phyloP scores from a whole-genome alignment of 2,113 vertebrate genomes.

The Scartelaos histophorus region DNA sequence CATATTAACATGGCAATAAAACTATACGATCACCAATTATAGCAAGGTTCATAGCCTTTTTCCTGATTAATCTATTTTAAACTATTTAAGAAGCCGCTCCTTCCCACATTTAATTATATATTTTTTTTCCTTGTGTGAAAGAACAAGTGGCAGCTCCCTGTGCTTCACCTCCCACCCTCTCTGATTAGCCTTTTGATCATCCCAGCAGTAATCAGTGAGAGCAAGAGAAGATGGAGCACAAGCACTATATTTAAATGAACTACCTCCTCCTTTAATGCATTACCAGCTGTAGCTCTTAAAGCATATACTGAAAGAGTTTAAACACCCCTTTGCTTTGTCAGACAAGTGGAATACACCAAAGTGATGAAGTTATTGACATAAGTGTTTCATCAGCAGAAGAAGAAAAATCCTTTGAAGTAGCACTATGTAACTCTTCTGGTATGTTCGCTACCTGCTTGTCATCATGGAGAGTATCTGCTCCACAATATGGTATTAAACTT shows the following conservation, averaged over 20 bases:
- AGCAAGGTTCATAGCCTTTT: not conserved
- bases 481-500: not conserved
- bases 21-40: not conserved
- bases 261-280: conserved; percentile 39
- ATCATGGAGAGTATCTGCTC: no score
- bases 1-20: not conserved
- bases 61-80: not conserved
- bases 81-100: not conserved
- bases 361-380: not conserved
- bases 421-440: no score
- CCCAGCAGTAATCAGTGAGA: conserved; percentile 59
- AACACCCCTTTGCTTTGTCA: conserved; percentile 47
- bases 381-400: not conserved
- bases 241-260: conserved; percentile 46
- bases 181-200: conserved; percentile 74
- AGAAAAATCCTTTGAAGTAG: not conserved
- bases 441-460: no score
- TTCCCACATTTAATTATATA: conserved; percentile 47
- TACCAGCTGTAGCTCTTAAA: conserved; percentile 37
- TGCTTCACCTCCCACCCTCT: conserved; percentile 44
- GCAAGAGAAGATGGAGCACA: conserved; percentile 48
- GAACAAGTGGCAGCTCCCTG: conserved; percentile 45
- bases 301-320: conserved; percentile 40
- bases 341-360: conserved; percentile 54
- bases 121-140: conserved; percentile 33